phyloP scores from a whole-genome alignment of 2,888 invertebrate species.

The Caenorhabditis macrosperma region DNA sequence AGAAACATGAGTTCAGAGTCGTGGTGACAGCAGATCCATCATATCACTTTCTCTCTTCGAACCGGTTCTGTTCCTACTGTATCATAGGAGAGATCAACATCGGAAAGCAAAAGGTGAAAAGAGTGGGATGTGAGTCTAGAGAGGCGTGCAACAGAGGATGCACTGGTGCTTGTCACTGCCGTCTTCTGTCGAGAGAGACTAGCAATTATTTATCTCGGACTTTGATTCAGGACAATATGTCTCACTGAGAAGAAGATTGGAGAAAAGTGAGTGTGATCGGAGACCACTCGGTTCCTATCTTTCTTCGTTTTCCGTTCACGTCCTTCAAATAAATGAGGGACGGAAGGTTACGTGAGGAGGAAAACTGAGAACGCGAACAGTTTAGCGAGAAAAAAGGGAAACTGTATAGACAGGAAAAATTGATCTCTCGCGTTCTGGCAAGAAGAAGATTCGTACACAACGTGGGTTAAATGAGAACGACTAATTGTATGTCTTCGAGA shows the following conservation, averaged over 20 bases:
- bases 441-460: not conserved
- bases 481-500: slow-evolving; percentile 14
- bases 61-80: too few species aligned
- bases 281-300: slow-evolving; percentile 10
- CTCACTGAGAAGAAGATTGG: not conserved
- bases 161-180: too few species aligned
- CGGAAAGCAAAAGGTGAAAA: slow-evolving; percentile 5
- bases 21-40: too few species aligned
- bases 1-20: too few species aligned
- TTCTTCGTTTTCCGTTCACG: not conserved
- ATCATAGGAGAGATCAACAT: too few species aligned
- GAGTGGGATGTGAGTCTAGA: too few species aligned
- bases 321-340: not conserved
- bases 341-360: not conserved
- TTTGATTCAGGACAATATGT: slow-evolving; percentile 1
- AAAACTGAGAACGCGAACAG: slow-evolving; percentile 1
- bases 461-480: not conserved
- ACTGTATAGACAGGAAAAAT: too few species aligned
- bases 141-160: too few species aligned
- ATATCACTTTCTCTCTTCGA: too few species aligned
- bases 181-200: slow-evolving; percentile 9
- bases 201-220: slow-evolving; percentile 28
- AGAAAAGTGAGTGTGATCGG: slow-evolving; percentile 24
- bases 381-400: too few species aligned
- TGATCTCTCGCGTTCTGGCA: too few species aligned